Evolutionary conservation across 1,140 invertebrate species (phyloP), one percentile per base, ranked within the genome.

Genomic region (Drosophila yakuba): DNA sequence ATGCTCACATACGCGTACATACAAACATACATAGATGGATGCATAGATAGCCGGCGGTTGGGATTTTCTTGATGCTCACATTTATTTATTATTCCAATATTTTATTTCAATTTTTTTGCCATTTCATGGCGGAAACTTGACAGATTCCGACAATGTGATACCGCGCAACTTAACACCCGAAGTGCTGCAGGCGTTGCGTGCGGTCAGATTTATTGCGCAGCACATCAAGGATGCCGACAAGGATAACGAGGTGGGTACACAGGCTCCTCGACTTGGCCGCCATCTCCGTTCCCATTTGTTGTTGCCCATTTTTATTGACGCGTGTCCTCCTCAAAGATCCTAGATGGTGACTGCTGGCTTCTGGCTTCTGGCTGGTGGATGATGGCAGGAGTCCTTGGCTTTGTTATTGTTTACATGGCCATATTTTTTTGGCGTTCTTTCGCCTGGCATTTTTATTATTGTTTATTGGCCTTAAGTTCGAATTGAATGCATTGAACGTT

Each of bases 221-320:
- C 98, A 99, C 93, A 98, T 99, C 80, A 98, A 98, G 93, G 96
- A 98, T 92, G 97, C 97, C 47, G 98, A 98, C 91, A 97, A 97
- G 93, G 97, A 98, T 93, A 97, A 97, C 90, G 97, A 98, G 95
- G 97, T 98, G 94, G 93, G 93, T 85, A 74, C 61, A 58, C 63
- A 45, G 43, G 52, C 54, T 56, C 23, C 48, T 10, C 36, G 10
- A 23, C 55, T 32, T 35, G 4, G 48, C 48, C 48, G 25, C 44
- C 44, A 47, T 38, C 23, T 48, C 48, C 36, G 43, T 67, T 39
- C 58, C 47, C 67, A 50, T 59, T 63, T 68, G 62, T 43, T 63
- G 61, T 83, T 78, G 78, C 83, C 78, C 74, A 79, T 64, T 86
- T 86, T 88, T 86, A 88, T 86, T 88, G 83, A 74, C 76, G 56